Conservation (phyloP, 1,140 invertebrate species). For the Polypedilum vanderplanki region DNA sequence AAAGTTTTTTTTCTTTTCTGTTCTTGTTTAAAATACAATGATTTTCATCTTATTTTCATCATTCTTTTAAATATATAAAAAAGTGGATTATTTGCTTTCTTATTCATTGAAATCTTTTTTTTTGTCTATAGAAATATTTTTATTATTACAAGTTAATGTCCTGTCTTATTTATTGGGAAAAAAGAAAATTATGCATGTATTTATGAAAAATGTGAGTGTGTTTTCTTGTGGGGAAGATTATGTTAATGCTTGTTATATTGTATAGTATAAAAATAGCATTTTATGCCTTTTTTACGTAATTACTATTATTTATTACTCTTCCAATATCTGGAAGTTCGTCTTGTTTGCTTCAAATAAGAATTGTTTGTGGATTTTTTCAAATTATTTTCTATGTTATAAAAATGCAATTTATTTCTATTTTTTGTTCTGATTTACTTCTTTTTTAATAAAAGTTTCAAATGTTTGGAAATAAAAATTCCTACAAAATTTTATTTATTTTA, state of each 20-base stretch:
- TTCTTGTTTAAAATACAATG: slow-evolving; percentile 13
- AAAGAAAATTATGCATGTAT: neutral
- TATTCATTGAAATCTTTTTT: neutral
- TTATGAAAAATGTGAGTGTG: neutral
- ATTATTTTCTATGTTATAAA: neutral
- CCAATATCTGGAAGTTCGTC: too few species aligned
- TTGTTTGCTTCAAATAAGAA: too few species aligned
- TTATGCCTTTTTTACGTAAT: slow-evolving; percentile 6
- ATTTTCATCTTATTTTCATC: neutral
- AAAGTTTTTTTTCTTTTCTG: neutral
- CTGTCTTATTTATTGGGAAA: neutral
- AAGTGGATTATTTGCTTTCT: neutral
- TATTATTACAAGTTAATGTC: neutral
- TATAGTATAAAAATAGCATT: slow-evolving; percentile 28
- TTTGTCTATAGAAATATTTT: neutral
- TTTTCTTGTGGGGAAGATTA: neutral
- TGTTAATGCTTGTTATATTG: slow-evolving; percentile 2
- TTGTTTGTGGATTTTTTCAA: too few species aligned
- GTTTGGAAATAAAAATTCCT: too few species aligned
- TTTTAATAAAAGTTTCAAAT: too few species aligned
- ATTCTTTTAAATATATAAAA: slow-evolving; percentile 19
- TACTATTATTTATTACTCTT: neutral
- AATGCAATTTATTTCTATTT: neutral
- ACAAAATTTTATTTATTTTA: too few species aligned
- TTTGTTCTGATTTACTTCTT: neutral